Evolutionary conservation across 2,113 vertebrate genomes (phyloP).

Genomic region (Microcebus jonahi): DNA sequence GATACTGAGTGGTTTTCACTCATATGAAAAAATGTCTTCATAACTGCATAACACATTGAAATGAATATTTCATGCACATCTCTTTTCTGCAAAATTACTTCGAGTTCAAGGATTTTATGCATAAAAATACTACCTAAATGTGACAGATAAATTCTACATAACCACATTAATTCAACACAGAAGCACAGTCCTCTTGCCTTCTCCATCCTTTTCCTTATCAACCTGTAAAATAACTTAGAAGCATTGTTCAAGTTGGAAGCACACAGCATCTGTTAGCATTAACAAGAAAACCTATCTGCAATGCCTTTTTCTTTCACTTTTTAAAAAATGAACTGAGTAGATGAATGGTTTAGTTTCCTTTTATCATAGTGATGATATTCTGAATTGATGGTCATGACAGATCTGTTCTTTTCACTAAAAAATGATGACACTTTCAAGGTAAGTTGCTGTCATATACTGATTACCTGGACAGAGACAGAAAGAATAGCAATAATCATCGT

Average conservation of each 20-base stretch:
- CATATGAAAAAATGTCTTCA: neutral
- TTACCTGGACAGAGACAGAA: neutral
- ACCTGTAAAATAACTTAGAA: neutral
- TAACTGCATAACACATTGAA: neutral
- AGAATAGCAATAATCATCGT: neutral
- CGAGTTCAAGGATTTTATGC: constrained; percentile 53
- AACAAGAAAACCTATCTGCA: neutral
- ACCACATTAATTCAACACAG: constrained; percentile 49
- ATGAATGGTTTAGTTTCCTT: constrained; percentile 39
- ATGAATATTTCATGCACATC: neutral
- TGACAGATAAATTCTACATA: constrained; percentile 50
- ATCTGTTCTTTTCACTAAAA: constrained; percentile 16
- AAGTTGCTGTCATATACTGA: neutral
- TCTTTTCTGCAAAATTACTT: constrained; percentile 55
- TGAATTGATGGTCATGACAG: constrained; percentile 18
- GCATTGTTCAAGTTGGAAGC: neutral
- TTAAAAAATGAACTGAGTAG: neutral
- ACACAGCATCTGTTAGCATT: neutral
- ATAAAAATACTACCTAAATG: constrained; percentile 46
- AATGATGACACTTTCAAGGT: constrained; percentile 16
- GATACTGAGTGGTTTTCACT: neutral
- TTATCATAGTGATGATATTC: constrained; percentile 6
- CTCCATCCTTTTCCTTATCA: neutral
- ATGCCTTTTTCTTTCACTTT: neutral
- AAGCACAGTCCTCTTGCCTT: neutral